phyloP scores from a whole-genome alignment of 1,140 invertebrate species.

The Cyclina sinensis region DNA sequence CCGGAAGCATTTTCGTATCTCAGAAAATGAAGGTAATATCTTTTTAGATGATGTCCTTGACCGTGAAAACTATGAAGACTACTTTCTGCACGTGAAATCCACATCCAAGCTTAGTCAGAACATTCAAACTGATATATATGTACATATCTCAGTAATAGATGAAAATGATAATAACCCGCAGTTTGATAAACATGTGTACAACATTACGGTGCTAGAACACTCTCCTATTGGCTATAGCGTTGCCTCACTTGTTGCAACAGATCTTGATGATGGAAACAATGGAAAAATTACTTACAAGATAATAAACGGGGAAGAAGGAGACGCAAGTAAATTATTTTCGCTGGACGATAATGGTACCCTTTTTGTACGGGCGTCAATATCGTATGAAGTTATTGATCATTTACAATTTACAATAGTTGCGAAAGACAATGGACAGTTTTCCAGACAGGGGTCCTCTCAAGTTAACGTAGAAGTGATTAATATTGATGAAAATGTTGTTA shows the following conservation, averaged over 20 bases:
- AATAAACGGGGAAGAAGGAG: neutral
- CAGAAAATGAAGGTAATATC: conserved; percentile 38
- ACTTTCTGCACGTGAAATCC: conserved; percentile 10
- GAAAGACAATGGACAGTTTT: conserved; percentile 39
- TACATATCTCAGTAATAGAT: conserved; percentile 43
- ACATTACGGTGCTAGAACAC: conserved; percentile 44
- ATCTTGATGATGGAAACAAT: conserved; percentile 35
- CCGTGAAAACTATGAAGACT: conserved; percentile 42
- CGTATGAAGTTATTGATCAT: conserved; percentile 21
- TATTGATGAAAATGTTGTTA: neutral
- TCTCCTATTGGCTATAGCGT: conserved; percentile 51
- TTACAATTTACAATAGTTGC: conserved; percentile 50
- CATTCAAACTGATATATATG: conserved; percentile 43
- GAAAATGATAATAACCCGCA: conserved; percentile 62
- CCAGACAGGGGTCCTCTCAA: conserved; percentile 17
- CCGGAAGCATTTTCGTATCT: conserved; percentile 47
- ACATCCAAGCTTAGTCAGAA: neutral
- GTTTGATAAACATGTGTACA: conserved; percentile 13
- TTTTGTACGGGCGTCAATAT: conserved; percentile 12
- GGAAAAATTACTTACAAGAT: conserved; percentile 46
- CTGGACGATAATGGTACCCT: conserved; percentile 33
- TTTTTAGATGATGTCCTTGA: conserved; percentile 42
- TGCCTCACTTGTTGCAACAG: conserved; percentile 21
- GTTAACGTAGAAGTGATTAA: conserved; percentile 33
- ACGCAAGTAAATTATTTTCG: conserved; percentile 28